A percentile compares a stretch with the other conserved stretches of the same genome.
Conservation (phyloP, 1,140 invertebrate genomes). For the Aethina tumida region DNA sequence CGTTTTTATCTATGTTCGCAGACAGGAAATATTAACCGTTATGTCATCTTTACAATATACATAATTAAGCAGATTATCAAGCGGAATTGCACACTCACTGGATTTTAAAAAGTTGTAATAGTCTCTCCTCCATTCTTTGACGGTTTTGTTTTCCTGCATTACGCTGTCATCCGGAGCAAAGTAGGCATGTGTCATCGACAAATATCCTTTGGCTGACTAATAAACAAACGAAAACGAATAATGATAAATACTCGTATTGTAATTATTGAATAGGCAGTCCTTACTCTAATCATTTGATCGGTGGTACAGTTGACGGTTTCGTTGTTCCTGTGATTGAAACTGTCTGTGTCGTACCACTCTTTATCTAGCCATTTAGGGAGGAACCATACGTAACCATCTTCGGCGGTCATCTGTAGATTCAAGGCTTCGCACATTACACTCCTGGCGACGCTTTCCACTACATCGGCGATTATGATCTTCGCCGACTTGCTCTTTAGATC, state of each 20-base stretch:
- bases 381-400: conserved; percentile 73
- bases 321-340: conserved; percentile 40
- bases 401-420: conserved; percentile 53
- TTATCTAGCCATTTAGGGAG: conserved; percentile 60
- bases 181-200: conserved; percentile 59
- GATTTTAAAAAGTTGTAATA: conserved; percentile 25
- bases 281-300: conserved; percentile 48
- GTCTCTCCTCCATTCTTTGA: conserved; percentile 48
- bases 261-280: not conserved
- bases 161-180: conserved; percentile 48
- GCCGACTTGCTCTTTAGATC: conserved; percentile 54
- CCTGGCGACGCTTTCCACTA: conserved; percentile 55
- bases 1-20: too few species aligned
- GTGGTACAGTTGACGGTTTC: conserved; percentile 51
- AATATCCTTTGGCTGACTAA: conserved; percentile 65
- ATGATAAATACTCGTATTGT: too few species aligned
- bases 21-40: too few species aligned
- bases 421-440: conserved; percentile 68
- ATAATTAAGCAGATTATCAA: too few species aligned
- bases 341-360: conserved; percentile 58
- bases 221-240: conserved; percentile 6
- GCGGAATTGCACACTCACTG: too few species aligned
- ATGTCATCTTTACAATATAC: too few species aligned
- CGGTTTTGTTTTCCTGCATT: conserved; percentile 57
- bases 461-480: conserved; percentile 72